These are phyloP conservation scores for Meloidogyne chitwoodi DNA, from an alignment of 1,140 invertebrate species.

Conservation along the genomic window DNA sequence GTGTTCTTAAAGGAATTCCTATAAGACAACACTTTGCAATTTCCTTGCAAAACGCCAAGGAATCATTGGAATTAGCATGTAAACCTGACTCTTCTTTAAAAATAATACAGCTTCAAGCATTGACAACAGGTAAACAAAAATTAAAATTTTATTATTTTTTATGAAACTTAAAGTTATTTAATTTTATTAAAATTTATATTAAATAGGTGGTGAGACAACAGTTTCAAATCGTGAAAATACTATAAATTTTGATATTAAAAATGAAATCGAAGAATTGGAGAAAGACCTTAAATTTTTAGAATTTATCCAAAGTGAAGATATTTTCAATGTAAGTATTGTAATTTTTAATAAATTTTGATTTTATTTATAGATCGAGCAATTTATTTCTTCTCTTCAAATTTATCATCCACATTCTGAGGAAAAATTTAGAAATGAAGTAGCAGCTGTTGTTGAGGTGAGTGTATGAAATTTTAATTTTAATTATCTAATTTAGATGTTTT, in stretches of 20 bases:
- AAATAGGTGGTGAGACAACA: not conserved
- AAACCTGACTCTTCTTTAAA: slow-evolving; percentile 31
- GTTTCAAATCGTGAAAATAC: slow-evolving; percentile 7
- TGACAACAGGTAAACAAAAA: slow-evolving; percentile 2
- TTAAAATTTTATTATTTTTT: not conserved
- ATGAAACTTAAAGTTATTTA: too few species aligned
- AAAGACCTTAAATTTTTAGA: slow-evolving; percentile 55
- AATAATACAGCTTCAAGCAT: slow-evolving; percentile 34
- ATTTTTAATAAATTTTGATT: slow-evolving; percentile 12
- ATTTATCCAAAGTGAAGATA: slow-evolving; percentile 57
- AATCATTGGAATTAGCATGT: slow-evolving; percentile 53
- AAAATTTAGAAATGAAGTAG: slow-evolving; percentile 62
- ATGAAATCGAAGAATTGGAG: slow-evolving; percentile 56
- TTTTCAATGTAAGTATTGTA: slow-evolving; percentile 55
- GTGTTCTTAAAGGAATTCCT: slow-evolving; percentile 56
- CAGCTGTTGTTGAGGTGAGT: slow-evolving; percentile 39
- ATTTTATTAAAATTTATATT: too few species aligned
- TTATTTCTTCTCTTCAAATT: slow-evolving; percentile 40
- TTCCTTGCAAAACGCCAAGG: slow-evolving; percentile 54
- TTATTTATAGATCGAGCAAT: slow-evolving; percentile 27
- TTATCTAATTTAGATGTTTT: slow-evolving; percentile 24
- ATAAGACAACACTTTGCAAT: slow-evolving; percentile 56
- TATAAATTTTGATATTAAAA: slow-evolving; percentile 53
- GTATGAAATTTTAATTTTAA: not conserved
- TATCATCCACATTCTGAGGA: slow-evolving; percentile 49